Conservation (phyloP, 2,888 invertebrate genomes). For the Campopleginae sp. region DNA sequence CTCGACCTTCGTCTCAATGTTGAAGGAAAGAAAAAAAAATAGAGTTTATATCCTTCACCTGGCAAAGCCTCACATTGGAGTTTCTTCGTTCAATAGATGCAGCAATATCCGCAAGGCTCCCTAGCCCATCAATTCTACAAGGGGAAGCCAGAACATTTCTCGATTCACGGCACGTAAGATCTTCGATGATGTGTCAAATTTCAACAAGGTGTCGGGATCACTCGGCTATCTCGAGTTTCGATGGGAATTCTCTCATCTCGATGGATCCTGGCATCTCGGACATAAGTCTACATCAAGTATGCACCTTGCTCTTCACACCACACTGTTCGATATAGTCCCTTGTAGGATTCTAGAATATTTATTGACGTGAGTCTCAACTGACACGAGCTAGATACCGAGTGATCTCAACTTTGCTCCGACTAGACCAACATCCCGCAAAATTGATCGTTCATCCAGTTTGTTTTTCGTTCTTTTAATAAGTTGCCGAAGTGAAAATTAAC, state of each 20-base stretch:
- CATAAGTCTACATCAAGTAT: slow-evolving; percentile 24
- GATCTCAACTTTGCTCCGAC: background rate
- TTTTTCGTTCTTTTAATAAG: background rate
- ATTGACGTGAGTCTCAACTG: slow-evolving; percentile 5
- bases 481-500: background rate
- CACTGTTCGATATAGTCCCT: background rate
- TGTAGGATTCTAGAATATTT: slow-evolving; percentile 22
- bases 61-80: background rate
- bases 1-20: background rate
- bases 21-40: background rate
- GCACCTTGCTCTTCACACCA: slow-evolving; percentile 24
- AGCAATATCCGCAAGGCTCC: background rate
- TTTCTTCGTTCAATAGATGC: background rate
- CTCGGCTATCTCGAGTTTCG: slow-evolving; percentile 25
- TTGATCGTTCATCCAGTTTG: background rate
- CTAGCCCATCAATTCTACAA: slow-evolving; percentile 8
- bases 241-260: slow-evolving; percentile 19
- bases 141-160: slow-evolving; percentile 15
- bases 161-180: slow-evolving; percentile 57
- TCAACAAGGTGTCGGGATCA: slow-evolving; percentile 27
- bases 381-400: background rate
- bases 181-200: slow-evolving; percentile 36
- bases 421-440: background rate
- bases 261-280: slow-evolving; percentile 14
- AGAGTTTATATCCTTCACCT: background rate